phyloP scores from a whole-genome alignment of 2,797 vertebrate genomes.

The Platyrinchus mystaceus region DNA sequence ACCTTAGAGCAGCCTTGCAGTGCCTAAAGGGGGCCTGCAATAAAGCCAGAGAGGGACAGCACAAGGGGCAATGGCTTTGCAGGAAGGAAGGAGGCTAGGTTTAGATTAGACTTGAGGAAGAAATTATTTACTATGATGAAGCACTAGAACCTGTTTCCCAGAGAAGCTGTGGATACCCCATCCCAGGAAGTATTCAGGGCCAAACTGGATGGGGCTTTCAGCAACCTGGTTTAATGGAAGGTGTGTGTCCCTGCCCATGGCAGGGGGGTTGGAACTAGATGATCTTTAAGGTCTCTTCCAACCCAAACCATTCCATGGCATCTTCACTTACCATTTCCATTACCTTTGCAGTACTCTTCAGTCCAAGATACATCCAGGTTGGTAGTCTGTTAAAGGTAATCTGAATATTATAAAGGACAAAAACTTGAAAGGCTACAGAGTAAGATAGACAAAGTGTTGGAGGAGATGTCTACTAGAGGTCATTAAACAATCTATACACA shows the following conservation, averaged over 20 bases:
- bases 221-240: not conserved
- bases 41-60: not conserved
- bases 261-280: not conserved
- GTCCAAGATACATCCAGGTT: not conserved
- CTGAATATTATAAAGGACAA: not conserved
- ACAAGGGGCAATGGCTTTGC: not conserved
- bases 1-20: not conserved
- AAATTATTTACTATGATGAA: not conserved
- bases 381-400: not conserved
- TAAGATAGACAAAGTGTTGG: not conserved
- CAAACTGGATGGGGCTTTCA: not conserved
- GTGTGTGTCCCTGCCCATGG: not conserved
- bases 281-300: not conserved
- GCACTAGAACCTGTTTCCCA: not conserved
- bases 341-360: not conserved
- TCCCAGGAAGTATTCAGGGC: not conserved
- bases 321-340: not conserved
- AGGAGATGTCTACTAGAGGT: not conserved
- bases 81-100: not conserved
- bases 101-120: not conserved
- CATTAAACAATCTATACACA: not conserved
- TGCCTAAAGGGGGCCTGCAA: not conserved
- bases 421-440: not conserved
- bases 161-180: not conserved
- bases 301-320: not conserved